Conservation (phyloP, 2,888 invertebrate species). For the Micropterix aruncella region DNA sequence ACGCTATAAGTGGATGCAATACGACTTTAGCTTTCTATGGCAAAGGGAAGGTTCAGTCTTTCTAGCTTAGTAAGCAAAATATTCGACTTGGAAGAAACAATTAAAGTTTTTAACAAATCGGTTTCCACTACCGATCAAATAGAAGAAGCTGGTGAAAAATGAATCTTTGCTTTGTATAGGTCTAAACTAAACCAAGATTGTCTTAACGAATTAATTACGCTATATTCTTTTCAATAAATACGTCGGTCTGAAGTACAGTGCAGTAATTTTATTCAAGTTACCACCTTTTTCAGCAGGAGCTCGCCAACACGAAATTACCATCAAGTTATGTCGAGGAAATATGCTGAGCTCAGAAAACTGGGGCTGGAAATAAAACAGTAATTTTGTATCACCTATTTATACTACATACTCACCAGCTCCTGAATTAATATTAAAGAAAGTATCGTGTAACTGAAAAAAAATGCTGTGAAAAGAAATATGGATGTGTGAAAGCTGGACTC, state of each 20-base stretch:
- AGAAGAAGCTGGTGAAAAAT: conserved; percentile 4
- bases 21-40: neutral
- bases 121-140: conserved; percentile 3
- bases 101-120: conserved; percentile 3
- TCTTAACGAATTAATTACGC: conserved; percentile 3
- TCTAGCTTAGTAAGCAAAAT: conserved; percentile 2
- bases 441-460: neutral
- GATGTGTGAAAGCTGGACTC: neutral
- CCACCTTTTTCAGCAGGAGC: conserved; percentile 7
- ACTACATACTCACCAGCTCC: no score
- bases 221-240: conserved; percentile 7
- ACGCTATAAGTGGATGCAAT: conserved; percentile 1
- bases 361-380: conserved; percentile 3
- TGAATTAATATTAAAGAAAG: neutral
- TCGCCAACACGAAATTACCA: conserved; percentile 2
- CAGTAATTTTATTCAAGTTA: conserved; percentile 9
- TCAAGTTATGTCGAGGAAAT: conserved; percentile 3
- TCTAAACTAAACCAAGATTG: conserved; percentile 2
- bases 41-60: conserved; percentile 1
- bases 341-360: conserved; percentile 3
- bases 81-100: conserved; percentile 3
- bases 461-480: neutral
- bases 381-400: conserved; percentile 4
- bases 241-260: conserved; percentile 7
- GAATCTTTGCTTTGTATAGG: conserved; percentile 3